A percentile compares a stretch with the other conserved stretches of the same genome.
Conservation (phyloP, 2,113 vertebrate species). For the Eubucco bourcierii region DNA sequence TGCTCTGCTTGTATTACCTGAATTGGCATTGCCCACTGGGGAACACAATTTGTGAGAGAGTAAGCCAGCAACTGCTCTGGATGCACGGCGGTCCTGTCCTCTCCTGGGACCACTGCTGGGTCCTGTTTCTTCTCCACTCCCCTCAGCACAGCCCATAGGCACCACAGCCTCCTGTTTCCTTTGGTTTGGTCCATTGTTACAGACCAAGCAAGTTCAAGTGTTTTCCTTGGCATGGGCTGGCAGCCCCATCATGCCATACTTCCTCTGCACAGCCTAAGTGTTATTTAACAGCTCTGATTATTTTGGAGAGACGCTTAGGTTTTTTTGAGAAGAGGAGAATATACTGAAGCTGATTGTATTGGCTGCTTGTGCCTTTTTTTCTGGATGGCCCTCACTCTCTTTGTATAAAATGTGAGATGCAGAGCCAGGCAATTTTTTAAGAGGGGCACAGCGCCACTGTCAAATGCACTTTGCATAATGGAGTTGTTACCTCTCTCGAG, state of each 20-base stretch:
- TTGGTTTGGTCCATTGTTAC: constrained; percentile 46
- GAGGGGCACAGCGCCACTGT: background rate
- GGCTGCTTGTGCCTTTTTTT: constrained; percentile 59
- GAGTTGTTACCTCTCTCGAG: constrained; percentile 17
- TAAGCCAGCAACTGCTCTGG: rapidly evolving
- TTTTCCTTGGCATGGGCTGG: constrained; percentile 69
- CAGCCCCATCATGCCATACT: constrained; percentile 21
- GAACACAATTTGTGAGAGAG: background rate
- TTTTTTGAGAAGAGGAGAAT: constrained; percentile 51
- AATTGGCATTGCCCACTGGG: background rate
- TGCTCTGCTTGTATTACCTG: background rate
- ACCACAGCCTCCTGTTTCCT: constrained; percentile 30
- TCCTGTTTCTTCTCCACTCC: background rate
- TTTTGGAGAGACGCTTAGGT: constrained; percentile 60
- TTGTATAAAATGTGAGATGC: constrained; percentile 28
- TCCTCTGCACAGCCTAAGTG: constrained; percentile 64
- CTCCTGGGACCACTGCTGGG: rapidly evolving
- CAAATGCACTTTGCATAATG: background rate
- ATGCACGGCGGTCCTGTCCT: rapidly evolving
- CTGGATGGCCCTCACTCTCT: constrained; percentile 53
- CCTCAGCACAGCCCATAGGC: background rate
- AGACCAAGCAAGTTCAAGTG: constrained; percentile 41
- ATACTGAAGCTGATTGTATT: constrained; percentile 53
- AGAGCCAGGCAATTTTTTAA: background rate
- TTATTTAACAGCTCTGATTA: constrained; percentile 73